Conservation (phyloP, 2,888 invertebrate species). For the Girardia tigrina region DNA sequence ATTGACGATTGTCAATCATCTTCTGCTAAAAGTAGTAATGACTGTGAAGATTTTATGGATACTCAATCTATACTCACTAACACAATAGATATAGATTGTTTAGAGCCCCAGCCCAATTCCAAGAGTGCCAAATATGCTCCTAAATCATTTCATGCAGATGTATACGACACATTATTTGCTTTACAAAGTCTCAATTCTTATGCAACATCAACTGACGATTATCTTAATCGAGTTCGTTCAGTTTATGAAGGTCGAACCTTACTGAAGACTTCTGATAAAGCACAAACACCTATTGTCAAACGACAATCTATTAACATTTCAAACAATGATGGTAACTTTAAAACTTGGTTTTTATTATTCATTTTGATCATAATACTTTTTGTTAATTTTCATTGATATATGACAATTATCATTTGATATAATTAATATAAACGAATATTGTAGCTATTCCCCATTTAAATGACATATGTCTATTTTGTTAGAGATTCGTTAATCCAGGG, state of each 20-base stretch:
- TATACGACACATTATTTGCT: conserved; percentile 47
- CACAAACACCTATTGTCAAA: conserved; percentile 15
- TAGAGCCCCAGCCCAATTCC: background rate
- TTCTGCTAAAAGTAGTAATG: background rate
- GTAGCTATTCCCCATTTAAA: background rate
- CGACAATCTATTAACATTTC: background rate
- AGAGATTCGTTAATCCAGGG: too few relatives aligned
- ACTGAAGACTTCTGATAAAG: background rate
- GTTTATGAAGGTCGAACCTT: conserved; percentile 42
- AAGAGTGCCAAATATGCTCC: conserved; percentile 37
- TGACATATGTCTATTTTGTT: background rate
- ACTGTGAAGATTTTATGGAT: conserved; percentile 12
- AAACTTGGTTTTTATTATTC: background rate
- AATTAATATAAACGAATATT: background rate
- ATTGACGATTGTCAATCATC: conserved; percentile 23
- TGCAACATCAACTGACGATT: conserved; percentile 40
- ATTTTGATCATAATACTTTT: too few relatives aligned
- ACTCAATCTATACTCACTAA: background rate
- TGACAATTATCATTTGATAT: background rate
- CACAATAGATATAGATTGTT: background rate
- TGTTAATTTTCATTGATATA: background rate
- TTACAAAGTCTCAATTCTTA: conserved; percentile 43
- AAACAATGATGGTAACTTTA: background rate
- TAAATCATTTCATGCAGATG: conserved; percentile 46
- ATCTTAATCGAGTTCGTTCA: conserved; percentile 43